These are phyloP conservation scores for Drosophila aff. DNA, from an alignment of 1,140 invertebrate species.

Conservation along the genomic window DNA sequence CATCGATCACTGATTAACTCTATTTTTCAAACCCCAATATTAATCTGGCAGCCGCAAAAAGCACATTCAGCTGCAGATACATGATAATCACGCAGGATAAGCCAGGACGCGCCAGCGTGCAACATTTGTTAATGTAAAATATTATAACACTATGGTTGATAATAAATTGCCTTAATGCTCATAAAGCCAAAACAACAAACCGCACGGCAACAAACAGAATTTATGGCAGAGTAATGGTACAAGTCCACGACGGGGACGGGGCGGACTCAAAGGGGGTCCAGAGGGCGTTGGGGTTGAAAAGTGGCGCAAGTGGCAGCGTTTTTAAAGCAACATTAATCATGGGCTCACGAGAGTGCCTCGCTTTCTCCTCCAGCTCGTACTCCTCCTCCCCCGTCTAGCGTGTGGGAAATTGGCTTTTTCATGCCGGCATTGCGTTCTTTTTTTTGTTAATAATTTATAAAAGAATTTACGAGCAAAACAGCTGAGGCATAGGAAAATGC, in stretches of 20 bases:
- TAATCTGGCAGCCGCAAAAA: background rate
- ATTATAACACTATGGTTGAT: conserved; percentile 71
- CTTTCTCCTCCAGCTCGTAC: conserved; percentile 18
- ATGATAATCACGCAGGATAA: conserved; percentile 52
- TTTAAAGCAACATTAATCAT: conserved; percentile 80
- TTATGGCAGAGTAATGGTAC: conserved; percentile 60
- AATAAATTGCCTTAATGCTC: conserved; percentile 71
- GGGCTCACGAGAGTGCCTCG: conserved; percentile 56
- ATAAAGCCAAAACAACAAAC: conserved; percentile 68
- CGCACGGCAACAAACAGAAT: conserved; percentile 63
- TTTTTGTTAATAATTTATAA: conserved; percentile 68
- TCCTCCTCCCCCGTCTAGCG: conserved; percentile 22
- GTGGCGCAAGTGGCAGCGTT: conserved; percentile 71
- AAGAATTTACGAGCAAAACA: conserved; percentile 72
- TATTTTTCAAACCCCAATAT: conserved; percentile 5
- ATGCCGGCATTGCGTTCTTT: conserved; percentile 18
- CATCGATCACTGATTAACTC: conserved; percentile 7
- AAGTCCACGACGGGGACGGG: conserved; percentile 10
- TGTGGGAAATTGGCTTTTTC: conserved; percentile 50
- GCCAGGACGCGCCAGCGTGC: conserved; percentile 1
- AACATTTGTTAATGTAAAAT: conserved; percentile 77
- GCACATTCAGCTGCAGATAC: conserved; percentile 25
- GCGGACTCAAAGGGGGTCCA: conserved; percentile 8
- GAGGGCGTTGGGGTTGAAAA: conserved; percentile 37
- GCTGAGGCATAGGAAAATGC: conserved; percentile 57